Base-by-base conservation (phyloP, 2,797 vertebrate genomes). In the Channallabes apus region DNA sequence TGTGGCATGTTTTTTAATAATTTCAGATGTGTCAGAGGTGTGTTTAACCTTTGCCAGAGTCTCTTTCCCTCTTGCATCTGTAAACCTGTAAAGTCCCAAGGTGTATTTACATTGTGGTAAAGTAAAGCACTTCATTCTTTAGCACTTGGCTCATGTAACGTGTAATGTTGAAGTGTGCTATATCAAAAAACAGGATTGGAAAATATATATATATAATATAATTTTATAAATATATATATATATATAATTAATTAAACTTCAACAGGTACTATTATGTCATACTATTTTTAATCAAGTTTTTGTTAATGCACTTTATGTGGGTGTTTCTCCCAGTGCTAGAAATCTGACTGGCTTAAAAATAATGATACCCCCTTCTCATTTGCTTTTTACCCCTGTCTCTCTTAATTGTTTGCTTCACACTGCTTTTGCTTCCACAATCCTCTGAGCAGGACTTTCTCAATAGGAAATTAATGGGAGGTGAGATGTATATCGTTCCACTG, bases 101-200 rank as follows among this genome's bases (percentile, higher is more conserved):
- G 54, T 58, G 29, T 35, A 24, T 77, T 59, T 59, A 77, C 56
- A 59, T 24, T 77, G 56, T 20, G 59, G 54, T 56, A 76, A 32
- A 75, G 72, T 56, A 29, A 75, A 29, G 51, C n/a, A 76, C 73
- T 56, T 76, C 27, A 27, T 76, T 76, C 17, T 58, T 27, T 24
- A 76, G 51, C 8, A 32, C 3, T 22, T 58, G 73, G 27, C 27
- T 51, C 51, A 6, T 29, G 27, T 20, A 9, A 77, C 3, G 2
- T 59, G 18, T 4, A 22, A 61, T 38, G 5, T 24, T 38, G 18
- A 59, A 77, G 4, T 59, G 9, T 35, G 54, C 7, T 59, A 59
- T 14, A 77, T 20, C 54, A 77, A 77, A 58, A 35, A 27, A 56
- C 41, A 73, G 24, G 8, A 3, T 29, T 64, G 14, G 20, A 56